A percentile compares a stretch with the other conserved stretches of the same genome.
Conservation (phyloP, 2,888 invertebrate species). For the Conistra vaccinii region DNA sequence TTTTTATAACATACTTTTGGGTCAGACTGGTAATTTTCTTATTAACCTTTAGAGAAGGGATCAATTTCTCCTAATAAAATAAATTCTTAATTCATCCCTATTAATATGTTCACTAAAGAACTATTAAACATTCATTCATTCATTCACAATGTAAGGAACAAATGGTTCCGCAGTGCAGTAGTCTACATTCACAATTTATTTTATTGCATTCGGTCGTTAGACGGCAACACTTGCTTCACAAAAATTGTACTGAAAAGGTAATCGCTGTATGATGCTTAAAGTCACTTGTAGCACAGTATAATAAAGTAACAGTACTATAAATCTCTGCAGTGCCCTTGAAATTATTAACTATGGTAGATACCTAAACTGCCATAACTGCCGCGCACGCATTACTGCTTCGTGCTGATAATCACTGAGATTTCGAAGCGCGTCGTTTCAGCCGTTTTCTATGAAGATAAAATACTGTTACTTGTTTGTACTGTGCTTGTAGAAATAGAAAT, state of each 20-base stretch:
- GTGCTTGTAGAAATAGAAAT: not conserved
- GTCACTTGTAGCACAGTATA: not conserved
- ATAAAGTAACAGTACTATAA: too few species aligned
- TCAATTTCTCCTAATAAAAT: not conserved
- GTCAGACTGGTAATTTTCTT: not conserved
- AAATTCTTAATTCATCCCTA: not conserved
- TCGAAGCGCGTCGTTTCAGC: too few species aligned
- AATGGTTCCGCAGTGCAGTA: constrained; percentile 47
- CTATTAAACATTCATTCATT: constrained; percentile 25
- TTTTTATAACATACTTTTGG: too few species aligned
- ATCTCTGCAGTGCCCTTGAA: too few species aligned
- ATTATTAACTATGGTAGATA: too few species aligned
- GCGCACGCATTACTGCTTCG: too few species aligned
- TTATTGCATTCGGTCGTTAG: not conserved
- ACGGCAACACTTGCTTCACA: not conserved
- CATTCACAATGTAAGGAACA: not conserved
- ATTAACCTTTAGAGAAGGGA: not conserved
- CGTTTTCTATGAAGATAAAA: too few species aligned
- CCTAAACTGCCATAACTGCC: too few species aligned
- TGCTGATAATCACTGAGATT: too few species aligned
- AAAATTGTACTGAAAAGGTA: not conserved
- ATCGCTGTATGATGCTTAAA: not conserved
- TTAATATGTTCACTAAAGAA: constrained; percentile 9
- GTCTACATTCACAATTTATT: constrained; percentile 19
- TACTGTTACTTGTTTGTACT: too few species aligned